Evolutionary conservation across 1,140 invertebrate genomes (phyloP).

Genomic region (Vollenhovia emeryi): DNA sequence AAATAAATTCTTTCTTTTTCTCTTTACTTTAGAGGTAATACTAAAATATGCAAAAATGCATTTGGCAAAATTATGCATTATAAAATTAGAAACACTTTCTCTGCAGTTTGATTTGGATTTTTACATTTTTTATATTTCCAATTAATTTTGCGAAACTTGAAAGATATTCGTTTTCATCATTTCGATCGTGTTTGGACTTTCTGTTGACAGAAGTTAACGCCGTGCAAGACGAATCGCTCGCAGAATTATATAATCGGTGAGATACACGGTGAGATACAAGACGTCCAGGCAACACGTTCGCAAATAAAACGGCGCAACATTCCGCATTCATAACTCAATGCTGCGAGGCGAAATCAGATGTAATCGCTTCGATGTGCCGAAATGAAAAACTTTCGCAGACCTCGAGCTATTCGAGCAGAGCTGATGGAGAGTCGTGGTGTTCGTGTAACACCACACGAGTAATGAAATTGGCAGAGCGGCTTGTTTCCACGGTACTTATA

Average conservation of each 20-base stretch:
- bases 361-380: slow-evolving; percentile 22
- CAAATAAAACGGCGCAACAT: slow-evolving; percentile 12
- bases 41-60: background rate
- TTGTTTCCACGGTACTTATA: slow-evolving; percentile 30
- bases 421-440: background rate
- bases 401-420: slow-evolving; percentile 35
- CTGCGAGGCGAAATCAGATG: slow-evolving; percentile 39
- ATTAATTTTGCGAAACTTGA: background rate
- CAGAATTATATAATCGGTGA: slow-evolving; percentile 31
- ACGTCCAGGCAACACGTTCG: background rate
- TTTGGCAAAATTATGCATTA: no score
- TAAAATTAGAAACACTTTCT: background rate
- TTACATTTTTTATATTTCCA: background rate
- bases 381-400: slow-evolving; percentile 38
- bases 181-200: background rate
- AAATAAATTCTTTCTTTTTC: background rate
- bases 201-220: background rate
- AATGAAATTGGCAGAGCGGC: slow-evolving; percentile 27
- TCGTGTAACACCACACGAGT: background rate
- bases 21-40: background rate
- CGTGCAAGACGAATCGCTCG: background rate
- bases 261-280: background rate
- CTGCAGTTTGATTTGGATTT: background rate
- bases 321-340: slow-evolving; percentile 32
- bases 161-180: background rate